Base-by-base conservation (phyloP, 2,797 vertebrate genomes). In the Cynodonichthys magdalenae region DNA sequence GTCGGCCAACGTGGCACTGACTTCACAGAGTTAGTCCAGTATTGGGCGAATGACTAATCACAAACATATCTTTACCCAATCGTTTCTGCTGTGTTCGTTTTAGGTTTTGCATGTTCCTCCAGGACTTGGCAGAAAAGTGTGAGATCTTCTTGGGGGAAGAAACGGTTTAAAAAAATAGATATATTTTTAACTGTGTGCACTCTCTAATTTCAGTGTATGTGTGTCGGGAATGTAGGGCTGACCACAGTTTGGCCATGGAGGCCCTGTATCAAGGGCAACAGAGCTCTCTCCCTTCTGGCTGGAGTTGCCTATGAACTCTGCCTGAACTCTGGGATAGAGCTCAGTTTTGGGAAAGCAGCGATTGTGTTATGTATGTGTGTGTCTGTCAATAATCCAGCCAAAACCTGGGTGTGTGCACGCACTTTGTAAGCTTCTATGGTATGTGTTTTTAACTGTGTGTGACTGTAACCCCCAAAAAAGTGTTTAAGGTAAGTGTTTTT, bases 121-220 rank as follows among this genome's bases (percentile, higher is more conserved):
- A 88, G 62, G 64, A 46, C 76, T 81, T 83, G 77, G 77, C 82
- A 88, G 81, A 74, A 83, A 85, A 79, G 77, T 79, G 71, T 66
- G 55, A 83, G 77, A 85, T 86, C 80, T 86, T 86, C 69, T 74
- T 74, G 6, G 79, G 70, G 64, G 77, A 74, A 80, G 74, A 59
- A 19, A 65, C 34, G 56, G 53, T 63, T 11, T 62, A 72, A 81
- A 81, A 80, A 80, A 39, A 39, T 7, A 8, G 3, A 36, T 53
- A 72, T 85, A 88, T 88, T 90, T 90, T 90, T 88, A 87, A 90
- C 86, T 88, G 64, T 41, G 79, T 86, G 86, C 79, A 82, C 83
- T 90, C 89, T 90, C 71, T 90, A 91, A 91, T 91, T 91, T 89
- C 80, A 80, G 82, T 85, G 80, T 83, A 48, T 48, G 83, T 86